Evolutionary conservation across 23 tunicate species (phyloP), one percentile per base, ranked within the genome.

Genomic region (Halocynthia roretzi): DNA sequence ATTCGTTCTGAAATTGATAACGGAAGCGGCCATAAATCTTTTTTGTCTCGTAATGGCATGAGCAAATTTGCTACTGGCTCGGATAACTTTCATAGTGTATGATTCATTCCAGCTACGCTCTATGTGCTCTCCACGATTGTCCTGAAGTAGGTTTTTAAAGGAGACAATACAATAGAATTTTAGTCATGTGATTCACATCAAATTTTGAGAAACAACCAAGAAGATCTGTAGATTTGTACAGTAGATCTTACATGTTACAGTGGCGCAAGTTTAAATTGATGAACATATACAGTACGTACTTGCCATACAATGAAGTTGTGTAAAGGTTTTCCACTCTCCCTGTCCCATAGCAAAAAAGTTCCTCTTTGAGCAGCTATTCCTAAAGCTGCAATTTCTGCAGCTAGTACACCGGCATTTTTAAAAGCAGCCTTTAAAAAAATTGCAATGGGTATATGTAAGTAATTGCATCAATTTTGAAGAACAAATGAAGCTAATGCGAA

Each of bases 231-330:
- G 1, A 31, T 31, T 4, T 31, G 44, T 31, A 31, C 44, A 31
- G 44, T 31, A 31, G 44, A 31, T 31, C 44, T 31, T 31, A 31
- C 44, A 31, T 31, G 44, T 1, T 31, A 31, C 44, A 31, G 44
- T 4, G 44, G 44, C 44, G 44, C 44, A 31, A 31, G 44, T 31
- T 31, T 4, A 31, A 31, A 31, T 31, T 31, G 44, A 31, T 31
- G 44, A 31, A 31, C 5, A 64, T 12, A 21, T 31, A 18, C 15
- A 57, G 72, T 11, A 54, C 12, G 50, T 75, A 88, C 98, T 88
- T 95, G 99, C 99, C 99, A 95, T 7, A 90, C 94, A 7, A 88
- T 77, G 56, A 95, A 88, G 57, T 95, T 89, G 65, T 85, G 91
- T 22, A 81, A 84, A 0, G 87, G 87, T 82, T 88, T 88, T 64